Evolutionary conservation across 2,113 vertebrate genomes (phyloP), one percentile per base, ranked within the genome.

Genomic region (Speoplatyrhinus poulsoni): DNA sequence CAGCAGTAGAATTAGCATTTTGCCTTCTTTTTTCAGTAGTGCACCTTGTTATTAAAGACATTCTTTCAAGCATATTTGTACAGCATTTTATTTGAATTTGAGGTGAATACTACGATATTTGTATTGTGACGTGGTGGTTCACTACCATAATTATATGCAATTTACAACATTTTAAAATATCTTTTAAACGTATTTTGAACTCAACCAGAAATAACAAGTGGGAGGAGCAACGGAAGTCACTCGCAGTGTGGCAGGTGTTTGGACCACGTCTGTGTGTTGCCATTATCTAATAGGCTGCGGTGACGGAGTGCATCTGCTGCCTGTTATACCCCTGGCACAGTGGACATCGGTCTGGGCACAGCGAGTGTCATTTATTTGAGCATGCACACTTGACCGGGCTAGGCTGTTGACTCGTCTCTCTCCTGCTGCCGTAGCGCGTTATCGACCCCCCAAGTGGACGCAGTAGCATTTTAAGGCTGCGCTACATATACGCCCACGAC

Each of bases 221-320:
- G 26, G 26, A 26, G 26, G 26, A 26, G 3, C 26, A 26, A 26
- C 26, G 2, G 26, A 26, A 1, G 26, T 26, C 26, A 26, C 26
- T 26, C 26, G 26, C 26, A 26, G 26, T 26, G 10, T 63, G 57
- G 58, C 63, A 64, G 72, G 69, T 75, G 75, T 36, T 62, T 12
- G 9, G 36, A 48, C 16, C 63, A 48, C 1, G 46, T 53, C 48
- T 49, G 9, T 36, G 61, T 11, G 9, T 66, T 26, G 26, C 26
- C 26, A 26, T 26, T 26, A 26, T 26, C 26, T 26, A 26, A 26
- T 26, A 26, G 26, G 26, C 36, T 19, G 63, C 2, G 4, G 26
- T 49, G 9, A 54, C 1, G 3, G 36, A 58, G 52, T 49, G 46
- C 70, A 71, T 77, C 67, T 71, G 71, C 60, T 46, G 15, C 60